These are phyloP conservation scores for Megalopta genalis DNA, from an alignment of 1,140 invertebrate species.

Conservation along the genomic window DNA sequence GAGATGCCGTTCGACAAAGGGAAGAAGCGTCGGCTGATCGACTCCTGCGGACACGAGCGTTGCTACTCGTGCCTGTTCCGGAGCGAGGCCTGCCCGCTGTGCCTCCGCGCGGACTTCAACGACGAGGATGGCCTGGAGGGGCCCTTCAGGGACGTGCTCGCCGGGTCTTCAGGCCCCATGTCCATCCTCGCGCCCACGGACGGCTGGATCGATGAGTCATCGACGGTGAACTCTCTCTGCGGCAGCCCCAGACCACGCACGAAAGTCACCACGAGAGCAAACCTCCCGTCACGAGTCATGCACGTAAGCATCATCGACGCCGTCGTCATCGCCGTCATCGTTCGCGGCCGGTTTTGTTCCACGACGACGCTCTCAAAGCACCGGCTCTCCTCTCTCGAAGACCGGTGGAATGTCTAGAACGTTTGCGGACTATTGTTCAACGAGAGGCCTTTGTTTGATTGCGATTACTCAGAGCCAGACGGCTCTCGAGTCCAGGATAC, in stretches of 20 bases:
- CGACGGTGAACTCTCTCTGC: slow-evolving; percentile 75
- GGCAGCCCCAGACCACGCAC: slow-evolving; percentile 74
- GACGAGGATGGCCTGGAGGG: slow-evolving; percentile 61
- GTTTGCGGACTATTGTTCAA: slow-evolving; percentile 22
- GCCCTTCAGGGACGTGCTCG: slow-evolving; percentile 48
- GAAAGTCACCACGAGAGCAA: slow-evolving; percentile 63
- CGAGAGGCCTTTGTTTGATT: background rate
- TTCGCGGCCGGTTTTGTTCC: too few species aligned
- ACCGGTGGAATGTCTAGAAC: slow-evolving; percentile 15
- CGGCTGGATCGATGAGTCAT: slow-evolving; percentile 75
- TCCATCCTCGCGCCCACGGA: slow-evolving; percentile 63
- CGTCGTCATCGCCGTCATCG: background rate
- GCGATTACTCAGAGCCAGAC: background rate
- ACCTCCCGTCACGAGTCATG: slow-evolving; percentile 53
- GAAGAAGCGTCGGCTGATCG: slow-evolving; percentile 95
- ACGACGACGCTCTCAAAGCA: too few species aligned
- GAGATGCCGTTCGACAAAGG: slow-evolving; percentile 97
- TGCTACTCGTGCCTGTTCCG: slow-evolving; percentile 96
- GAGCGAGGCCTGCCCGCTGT: slow-evolving; percentile 94
- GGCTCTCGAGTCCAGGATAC: background rate
- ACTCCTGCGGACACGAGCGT: slow-evolving; percentile 95
- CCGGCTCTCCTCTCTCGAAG: background rate
- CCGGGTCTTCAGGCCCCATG: slow-evolving; percentile 56
- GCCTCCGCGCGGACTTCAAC: slow-evolving; percentile 74
- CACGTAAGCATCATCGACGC: slow-evolving; percentile 61